Conservation (phyloP, 2,797 vertebrate species). For the Myotis pilosus region DNA sequence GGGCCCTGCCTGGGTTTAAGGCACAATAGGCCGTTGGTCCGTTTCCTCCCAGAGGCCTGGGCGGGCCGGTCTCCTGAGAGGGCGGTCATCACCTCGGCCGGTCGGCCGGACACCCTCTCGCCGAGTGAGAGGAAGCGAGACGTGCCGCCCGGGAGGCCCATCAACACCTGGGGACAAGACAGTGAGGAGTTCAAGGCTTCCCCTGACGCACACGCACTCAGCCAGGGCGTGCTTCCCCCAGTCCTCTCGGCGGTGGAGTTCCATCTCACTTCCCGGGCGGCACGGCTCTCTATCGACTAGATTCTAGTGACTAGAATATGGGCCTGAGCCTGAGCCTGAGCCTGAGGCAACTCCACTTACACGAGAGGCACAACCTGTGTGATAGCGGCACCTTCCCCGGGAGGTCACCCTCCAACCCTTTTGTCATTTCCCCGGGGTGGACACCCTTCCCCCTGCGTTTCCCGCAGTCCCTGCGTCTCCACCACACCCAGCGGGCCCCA, state of each 20-base stretch:
- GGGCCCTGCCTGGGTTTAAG: conserved; percentile 5
- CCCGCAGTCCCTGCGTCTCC: not conserved
- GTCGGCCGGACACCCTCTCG: conserved; percentile 40
- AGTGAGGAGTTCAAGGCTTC: not conserved
- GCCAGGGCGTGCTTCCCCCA: not conserved
- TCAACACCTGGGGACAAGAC: not conserved
- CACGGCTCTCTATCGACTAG: not conserved
- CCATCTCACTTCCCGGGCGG: not conserved
- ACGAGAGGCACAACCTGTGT: no score
- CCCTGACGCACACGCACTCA: not conserved
- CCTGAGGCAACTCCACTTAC: no score
- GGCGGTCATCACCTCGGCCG: conserved; percentile 54
- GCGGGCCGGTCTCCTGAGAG: conserved; percentile 30
- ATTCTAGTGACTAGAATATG: no score
- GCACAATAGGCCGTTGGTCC: conserved; percentile 42
- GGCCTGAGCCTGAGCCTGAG: no score
- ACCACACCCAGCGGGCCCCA: no score
- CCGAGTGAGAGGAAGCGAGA: conserved; percentile 30
- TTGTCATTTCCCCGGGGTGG: not conserved
- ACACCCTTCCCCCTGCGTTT: not conserved
- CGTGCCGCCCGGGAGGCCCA: no score
- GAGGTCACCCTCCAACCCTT: not conserved
- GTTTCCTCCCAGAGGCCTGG: conserved; percentile 56
- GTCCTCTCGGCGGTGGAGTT: not conserved
- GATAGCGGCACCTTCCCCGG: not conserved